A percentile compares a stretch with the other conserved stretches of the same genome.
phyloP scores from a whole-genome alignment of 2,888 invertebrate genomes.

The Spilarctia lutea region DNA sequence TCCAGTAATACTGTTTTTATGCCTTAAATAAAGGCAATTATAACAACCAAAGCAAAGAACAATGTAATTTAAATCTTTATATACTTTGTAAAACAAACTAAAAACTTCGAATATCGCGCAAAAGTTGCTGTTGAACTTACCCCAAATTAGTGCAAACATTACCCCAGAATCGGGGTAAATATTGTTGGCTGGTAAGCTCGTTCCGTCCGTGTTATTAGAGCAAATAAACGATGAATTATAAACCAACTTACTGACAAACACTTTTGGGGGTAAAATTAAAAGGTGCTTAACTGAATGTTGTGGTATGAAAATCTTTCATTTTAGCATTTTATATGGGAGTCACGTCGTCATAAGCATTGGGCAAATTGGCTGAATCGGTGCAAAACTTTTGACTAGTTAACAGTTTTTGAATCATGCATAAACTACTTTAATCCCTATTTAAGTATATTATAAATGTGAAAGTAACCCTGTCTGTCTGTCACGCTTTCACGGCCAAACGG shows the following conservation, averaged over 20 bases:
- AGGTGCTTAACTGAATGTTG: not conserved
- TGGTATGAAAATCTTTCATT: not conserved
- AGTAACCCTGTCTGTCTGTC: too few species aligned
- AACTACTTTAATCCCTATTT: too few species aligned
- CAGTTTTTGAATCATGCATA: too few species aligned
- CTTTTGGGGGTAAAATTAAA: slow-evolving; percentile 11
- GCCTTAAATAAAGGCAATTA: not conserved
- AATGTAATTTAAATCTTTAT: slow-evolving; percentile 47
- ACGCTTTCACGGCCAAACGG: too few species aligned
- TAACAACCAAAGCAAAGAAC: slow-evolving; percentile 5
- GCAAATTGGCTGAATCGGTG: too few species aligned
- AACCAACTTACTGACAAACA: slow-evolving; percentile 27
- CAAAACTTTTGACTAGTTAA: too few species aligned
- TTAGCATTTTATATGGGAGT: not conserved
- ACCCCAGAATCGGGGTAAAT: slow-evolving; percentile 43
- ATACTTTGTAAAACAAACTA: slow-evolving; percentile 43
- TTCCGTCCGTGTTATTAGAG: slow-evolving; percentile 41
- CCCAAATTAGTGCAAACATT: slow-evolving; percentile 34
- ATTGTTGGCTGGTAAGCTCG: slow-evolving; percentile 40
- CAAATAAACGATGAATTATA: slow-evolving; percentile 48
- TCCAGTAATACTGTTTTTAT: not conserved
- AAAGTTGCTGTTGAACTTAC: slow-evolving; percentile 36
- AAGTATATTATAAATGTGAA: too few species aligned
- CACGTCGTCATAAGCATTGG: too few species aligned
- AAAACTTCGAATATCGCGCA: slow-evolving; percentile 32